phyloP scores from a whole-genome alignment of 2,113 vertebrate genomes.

The Amphiprion ocellaris region DNA sequence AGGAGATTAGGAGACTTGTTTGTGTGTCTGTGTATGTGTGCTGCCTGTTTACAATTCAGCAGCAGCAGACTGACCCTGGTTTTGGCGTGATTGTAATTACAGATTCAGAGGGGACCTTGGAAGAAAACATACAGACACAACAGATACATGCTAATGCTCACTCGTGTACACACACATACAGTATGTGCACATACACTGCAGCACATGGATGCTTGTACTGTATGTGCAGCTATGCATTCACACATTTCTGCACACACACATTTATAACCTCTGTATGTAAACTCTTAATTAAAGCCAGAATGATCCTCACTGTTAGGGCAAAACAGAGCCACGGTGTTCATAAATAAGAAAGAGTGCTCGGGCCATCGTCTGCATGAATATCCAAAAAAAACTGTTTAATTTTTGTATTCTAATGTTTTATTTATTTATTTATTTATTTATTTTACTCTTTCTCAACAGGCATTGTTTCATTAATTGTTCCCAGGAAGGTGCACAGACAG shows the following conservation, averaged over 20 bases:
- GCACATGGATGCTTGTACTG: background rate
- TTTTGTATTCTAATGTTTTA: background rate
- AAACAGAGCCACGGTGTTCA: constrained; percentile 39
- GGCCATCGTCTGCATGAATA: constrained; percentile 42
- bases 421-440: constrained; percentile 12
- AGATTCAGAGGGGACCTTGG: constrained; percentile 67
- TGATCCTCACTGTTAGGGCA: constrained; percentile 55
- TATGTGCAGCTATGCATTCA: background rate
- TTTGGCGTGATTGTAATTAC: constrained; percentile 64
- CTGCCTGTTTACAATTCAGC: constrained; percentile 59
- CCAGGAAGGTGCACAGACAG: background rate
- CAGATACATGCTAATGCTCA: constrained; percentile 6
- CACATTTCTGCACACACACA: constrained; percentile 1
- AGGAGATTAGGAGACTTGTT: constrained; percentile 53
- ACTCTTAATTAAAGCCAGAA: constrained; percentile 56
- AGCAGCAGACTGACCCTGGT: constrained; percentile 58
- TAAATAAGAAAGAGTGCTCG: constrained; percentile 41
- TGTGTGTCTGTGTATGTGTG: constrained; percentile 7
- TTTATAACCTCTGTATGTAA: constrained; percentile 34
- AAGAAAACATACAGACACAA: constrained; percentile 44
- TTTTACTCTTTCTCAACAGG: constrained; percentile 8
- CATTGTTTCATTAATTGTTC: constrained; percentile 4
- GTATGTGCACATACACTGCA: background rate
- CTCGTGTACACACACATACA: background rate
- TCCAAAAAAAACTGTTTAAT: constrained; percentile 18